Evolutionary conservation across 2,888 invertebrate genomes (phyloP), one percentile per base, ranked within the genome.

Genomic region (Andrena haemorrhoa): DNA sequence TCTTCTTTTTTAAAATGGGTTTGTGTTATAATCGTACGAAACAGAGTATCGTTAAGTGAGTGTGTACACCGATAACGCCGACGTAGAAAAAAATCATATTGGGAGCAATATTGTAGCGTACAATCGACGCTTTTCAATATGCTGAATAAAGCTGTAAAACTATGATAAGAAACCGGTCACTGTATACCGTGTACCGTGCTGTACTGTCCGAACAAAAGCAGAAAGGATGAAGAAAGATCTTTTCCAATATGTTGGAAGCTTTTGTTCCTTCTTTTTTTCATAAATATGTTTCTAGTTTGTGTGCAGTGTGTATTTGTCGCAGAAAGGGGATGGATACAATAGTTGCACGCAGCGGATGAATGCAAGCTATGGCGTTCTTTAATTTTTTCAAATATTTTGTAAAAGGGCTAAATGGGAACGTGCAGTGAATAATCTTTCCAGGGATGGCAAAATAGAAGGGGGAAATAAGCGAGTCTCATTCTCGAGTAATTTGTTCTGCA

Each of bases 111-210:
- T 41, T 53, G 29, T 53, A 51, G 10, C 53, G n/a, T 3, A 33
- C 69, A 70, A 75, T 74, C 53, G 2, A 60, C 60, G 31, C 33
- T 31, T 71, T 64, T 61, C 71, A 64, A 63, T 79, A 49, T 33
- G 12, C 8, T 31, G 72, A 83, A 64, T 66, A 73, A 56, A 72
- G 49, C 79, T 82, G 82, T 49, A 65, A 51, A 81, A 81, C 69
- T 76, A 35, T 56, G 82, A 83, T 81, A 83, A 81, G 76, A 31
- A 71, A 69, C 47, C 35, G 68, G 51, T 60, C 56, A 63, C 41
- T 72, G 68, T 69, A 60, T 69, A 49, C 71, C 53, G 35, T 65
- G 61, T 73, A 68, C 61, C 68, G 77, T 63, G 64, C 66, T 68
- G 61, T 66, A 66, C 49, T 58, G 56, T 29, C 23, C n/a, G 53